phyloP scores from a whole-genome alignment of 2,797 vertebrate species.

The Mormyrops attenuatus region DNA sequence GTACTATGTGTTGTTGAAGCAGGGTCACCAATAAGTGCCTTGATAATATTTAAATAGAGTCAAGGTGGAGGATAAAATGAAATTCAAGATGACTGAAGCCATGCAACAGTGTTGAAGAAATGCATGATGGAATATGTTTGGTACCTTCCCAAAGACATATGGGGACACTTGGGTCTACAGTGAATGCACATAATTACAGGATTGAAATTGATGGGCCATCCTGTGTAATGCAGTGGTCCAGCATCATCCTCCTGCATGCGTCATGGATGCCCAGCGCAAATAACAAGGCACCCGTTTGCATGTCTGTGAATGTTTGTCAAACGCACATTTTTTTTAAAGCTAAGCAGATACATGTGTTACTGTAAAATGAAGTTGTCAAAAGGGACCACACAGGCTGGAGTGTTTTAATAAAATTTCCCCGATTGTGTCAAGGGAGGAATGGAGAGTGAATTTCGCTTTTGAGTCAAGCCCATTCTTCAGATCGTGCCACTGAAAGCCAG shows the following conservation, averaged over 20 bases:
- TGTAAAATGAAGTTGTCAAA: constrained; percentile 8
- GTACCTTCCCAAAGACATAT: neutral
- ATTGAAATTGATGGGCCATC: neutral
- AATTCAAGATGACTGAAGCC: neutral
- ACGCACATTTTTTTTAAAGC: neutral
- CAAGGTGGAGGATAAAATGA: neutral
- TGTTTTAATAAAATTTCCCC: constrained; percentile 14
- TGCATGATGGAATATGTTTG: neutral
- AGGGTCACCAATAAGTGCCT: neutral
- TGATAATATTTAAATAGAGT: neutral
- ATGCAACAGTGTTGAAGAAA: neutral
- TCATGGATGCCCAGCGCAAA: neutral
- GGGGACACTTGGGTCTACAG: neutral
- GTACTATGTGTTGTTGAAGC: neutral
- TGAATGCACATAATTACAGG: neutral
- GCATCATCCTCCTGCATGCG: neutral
- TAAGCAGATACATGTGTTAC: neutral
- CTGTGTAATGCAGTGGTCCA: neutral
- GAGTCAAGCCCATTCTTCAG: constrained; percentile 36
- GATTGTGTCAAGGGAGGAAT: neutral
- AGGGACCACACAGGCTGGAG: neutral
- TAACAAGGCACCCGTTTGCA: neutral
- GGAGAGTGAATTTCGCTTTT: constrained; percentile 23
- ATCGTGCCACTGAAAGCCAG: constrained; percentile 35
- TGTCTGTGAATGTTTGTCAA: neutral